These are phyloP conservation scores for Monarcha castaneiventris DNA, from an alignment of 2,113 vertebrate genomes.

Conservation along the genomic window DNA sequence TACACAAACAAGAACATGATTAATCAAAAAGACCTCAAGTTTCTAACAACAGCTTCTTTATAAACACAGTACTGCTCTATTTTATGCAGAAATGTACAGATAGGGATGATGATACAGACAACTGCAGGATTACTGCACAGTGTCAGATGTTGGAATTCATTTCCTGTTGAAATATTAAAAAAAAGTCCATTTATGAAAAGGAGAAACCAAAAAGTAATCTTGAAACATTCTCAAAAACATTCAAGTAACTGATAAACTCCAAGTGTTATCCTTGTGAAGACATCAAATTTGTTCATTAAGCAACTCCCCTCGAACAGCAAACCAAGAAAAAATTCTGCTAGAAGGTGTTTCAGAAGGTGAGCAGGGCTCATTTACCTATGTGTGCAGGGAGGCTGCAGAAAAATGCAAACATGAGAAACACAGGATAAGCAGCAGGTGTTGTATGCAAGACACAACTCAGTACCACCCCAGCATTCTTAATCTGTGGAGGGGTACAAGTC, in stretches of 20 bases:
- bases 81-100: neutral
- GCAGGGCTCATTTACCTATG: accelerated
- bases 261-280: neutral
- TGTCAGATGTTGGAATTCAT: neutral
- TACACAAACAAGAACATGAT: neutral
- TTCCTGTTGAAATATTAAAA: neutral
- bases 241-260: neutral
- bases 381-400: neutral
- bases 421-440: neutral
- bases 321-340: neutral
- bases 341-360: neutral
- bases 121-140: neutral
- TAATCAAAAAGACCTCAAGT: neutral
- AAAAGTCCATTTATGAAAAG: neutral
- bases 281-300: neutral
- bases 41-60: neutral
- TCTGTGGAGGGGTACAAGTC: neutral
- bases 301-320: neutral
- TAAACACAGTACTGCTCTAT: neutral
- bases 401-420: neutral
- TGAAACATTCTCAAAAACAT: neutral
- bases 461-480: neutral
- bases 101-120: neutral
- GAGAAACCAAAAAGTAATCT: neutral
- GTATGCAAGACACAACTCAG: neutral